phyloP scores from a whole-genome alignment of 2,888 invertebrate species.

The Agrotis clavis region DNA sequence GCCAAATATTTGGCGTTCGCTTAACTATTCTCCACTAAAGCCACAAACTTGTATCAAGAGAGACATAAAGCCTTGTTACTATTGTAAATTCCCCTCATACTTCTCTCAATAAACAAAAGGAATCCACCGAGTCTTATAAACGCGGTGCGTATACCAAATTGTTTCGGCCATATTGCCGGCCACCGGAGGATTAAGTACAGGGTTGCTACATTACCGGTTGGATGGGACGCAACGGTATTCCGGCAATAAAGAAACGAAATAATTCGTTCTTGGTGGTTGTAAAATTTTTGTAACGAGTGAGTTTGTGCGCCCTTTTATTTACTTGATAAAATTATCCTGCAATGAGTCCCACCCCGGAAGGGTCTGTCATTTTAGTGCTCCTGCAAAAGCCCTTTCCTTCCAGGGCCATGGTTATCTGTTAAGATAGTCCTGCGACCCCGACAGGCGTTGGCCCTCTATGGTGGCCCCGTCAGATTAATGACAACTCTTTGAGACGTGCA shows the following conservation, averaged over 20 bases:
- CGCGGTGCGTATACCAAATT: conserved; percentile 78
- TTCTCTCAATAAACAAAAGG: conserved; percentile 73
- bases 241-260: conserved; percentile 53
- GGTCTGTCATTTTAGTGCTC: too few species aligned
- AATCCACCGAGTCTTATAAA: conserved; percentile 79
- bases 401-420: too few species aligned
- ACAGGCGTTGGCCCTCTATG: too few species aligned
- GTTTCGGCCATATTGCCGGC: conserved; percentile 79
- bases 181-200: conserved; percentile 75
- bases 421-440: too few species aligned
- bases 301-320: too few species aligned
- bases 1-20: conserved; percentile 18
- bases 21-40: conserved; percentile 38
- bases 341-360: too few species aligned
- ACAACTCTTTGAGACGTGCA: too few species aligned
- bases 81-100: conserved; percentile 68
- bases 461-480: too few species aligned
- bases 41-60: conserved; percentile 56
- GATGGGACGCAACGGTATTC: conserved; percentile 47
- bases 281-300: conserved; percentile 11
- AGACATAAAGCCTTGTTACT: conserved; percentile 62
- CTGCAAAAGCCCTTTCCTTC: too few species aligned
- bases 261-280: conserved; percentile 34
- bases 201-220: conserved; percentile 45
- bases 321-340: too few species aligned